Evolutionary conservation across 2,888 invertebrate genomes (phyloP), one percentile per base, ranked within the genome.

Genomic region (Trissolcus brochymenae): DNA sequence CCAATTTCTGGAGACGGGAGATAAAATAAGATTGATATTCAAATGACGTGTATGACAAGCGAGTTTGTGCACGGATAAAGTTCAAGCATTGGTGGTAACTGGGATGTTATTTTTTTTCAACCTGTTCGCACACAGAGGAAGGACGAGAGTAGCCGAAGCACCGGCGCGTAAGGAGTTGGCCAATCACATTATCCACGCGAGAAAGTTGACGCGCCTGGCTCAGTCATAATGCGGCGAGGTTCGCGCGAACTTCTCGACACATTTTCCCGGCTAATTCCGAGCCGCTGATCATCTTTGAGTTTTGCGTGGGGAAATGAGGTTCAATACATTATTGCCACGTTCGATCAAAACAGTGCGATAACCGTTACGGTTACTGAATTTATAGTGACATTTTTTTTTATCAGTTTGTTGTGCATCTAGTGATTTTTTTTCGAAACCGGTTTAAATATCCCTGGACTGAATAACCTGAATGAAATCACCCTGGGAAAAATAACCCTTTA

Each of bases 171-270:
- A 77, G 71, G 65, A 75, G 57, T 17, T 70, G 65, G 66, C 72
- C 79, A 77, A 77, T 79, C 79, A 66, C 55, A 75, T 79, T 76
- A 73, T 70, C 67, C 71, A 75, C 71, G 68, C 76, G 75, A 62
- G 76, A 72, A 79, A 79, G 72, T 77, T 74, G 41, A 68, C 77
- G 35, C 35, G 68, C 67, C 79, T 61, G 56, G 61, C 68, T 66
- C 75, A 78, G 77, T 78, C 68, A 73, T 60, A 64, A 78, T 70
- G 77, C 60, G 77, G 53, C 77, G 70, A 65, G 77, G 73, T 50
- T 65, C 73, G 68, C 65, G 77, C 54, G 59, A 65, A 50, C 65
- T 50, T 46, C 40, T 55, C 68, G 13, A 16, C 57, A 25, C 29
- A 16, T 25, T 55, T 55, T 49, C 16, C 19, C 16, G 43, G 25